A percentile compares a stretch with the other conserved stretches of the same genome.
Evolutionary conservation across 2,797 vertebrate genomes (phyloP).

Genomic region (Sebastolobus alascanus): DNA sequence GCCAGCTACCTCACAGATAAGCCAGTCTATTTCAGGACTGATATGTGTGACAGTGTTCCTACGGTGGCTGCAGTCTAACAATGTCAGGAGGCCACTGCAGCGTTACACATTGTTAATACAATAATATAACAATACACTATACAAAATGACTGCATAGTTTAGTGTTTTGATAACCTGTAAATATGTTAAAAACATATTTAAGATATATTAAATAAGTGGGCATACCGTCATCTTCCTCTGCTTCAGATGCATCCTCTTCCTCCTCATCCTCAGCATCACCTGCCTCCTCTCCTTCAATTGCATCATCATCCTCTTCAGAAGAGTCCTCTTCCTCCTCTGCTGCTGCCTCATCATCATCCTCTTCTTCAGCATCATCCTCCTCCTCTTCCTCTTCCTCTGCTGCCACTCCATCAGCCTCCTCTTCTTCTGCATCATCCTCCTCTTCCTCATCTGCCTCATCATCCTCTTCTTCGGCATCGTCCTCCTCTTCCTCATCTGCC

Average conservation of each 20-base stretch:
- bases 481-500: not conserved
- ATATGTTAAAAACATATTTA: not conserved
- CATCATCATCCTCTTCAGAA: conserved; percentile 7
- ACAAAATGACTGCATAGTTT: not conserved
- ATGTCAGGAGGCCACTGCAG: not conserved
- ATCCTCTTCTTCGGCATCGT: not conserved
- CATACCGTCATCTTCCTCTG: conserved; percentile 51
- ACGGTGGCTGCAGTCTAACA: conserved; percentile 10
- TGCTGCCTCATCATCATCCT: not conserved
- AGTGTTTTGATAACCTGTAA: not conserved
- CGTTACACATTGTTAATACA: not conserved
- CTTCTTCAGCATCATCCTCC: not conserved
- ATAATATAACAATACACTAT: not conserved
- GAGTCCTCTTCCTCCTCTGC: conserved; percentile 8
- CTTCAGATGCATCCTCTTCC: conserved; percentile 9
- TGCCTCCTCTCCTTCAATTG: conserved; percentile 16
- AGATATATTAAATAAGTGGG: not conserved
- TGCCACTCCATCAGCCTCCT: not conserved
- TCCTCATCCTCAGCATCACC: conserved; percentile 14
- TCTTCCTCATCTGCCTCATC: not conserved
- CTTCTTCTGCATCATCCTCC: not conserved
- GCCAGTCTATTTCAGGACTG: conserved; percentile 73
- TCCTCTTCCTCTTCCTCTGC: not conserved
- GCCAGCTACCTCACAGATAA: conserved; percentile 61
- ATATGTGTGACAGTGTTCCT: conserved; percentile 44